These are phyloP conservation scores for Nesidiocoris tenuis DNA, from an alignment of 2,888 invertebrate genomes.

Conservation along the genomic window DNA sequence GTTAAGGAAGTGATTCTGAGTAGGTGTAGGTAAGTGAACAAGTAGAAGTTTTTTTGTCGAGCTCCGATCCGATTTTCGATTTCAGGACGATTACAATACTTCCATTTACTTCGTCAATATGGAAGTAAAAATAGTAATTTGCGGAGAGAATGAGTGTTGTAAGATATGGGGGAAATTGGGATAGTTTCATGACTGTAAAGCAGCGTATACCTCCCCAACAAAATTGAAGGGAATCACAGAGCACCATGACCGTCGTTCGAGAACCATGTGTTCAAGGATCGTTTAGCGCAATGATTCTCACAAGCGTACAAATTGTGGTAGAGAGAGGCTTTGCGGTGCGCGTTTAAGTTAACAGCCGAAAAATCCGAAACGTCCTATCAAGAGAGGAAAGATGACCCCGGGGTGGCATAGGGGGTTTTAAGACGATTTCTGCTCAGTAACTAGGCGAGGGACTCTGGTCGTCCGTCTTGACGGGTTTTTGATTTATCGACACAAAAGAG, in stretches of 20 bases:
- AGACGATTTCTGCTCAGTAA: slow-evolving; percentile 21
- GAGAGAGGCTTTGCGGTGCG: too few species aligned
- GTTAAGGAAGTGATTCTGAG: too few species aligned
- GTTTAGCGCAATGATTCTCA: not conserved
- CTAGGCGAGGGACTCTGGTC: not conserved
- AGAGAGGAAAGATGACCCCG: not conserved
- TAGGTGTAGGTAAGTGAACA: too few species aligned
- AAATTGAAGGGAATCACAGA: not conserved
- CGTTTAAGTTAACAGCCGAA: slow-evolving; percentile 7
- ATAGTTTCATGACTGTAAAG: not conserved
- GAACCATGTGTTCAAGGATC: too few species aligned
- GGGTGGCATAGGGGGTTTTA: slow-evolving; percentile 9
- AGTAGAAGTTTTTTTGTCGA: too few species aligned
- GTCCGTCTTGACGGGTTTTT: slow-evolving; percentile 14
- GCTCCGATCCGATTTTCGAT: too few species aligned
- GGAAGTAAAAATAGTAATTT: too few species aligned
- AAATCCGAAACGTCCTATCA: not conserved
- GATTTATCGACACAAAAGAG: slow-evolving; percentile 16
- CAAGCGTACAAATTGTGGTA: not conserved
- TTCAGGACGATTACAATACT: too few species aligned
- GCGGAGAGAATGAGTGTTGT: too few species aligned
- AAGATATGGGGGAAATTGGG: too few species aligned
- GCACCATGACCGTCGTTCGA: not conserved
- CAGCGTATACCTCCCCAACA: not conserved
- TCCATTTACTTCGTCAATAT: too few species aligned